Evolutionary conservation across 2,888 invertebrate genomes (phyloP), one percentile per base, ranked within the genome.

Genomic region (Drosophila mercatorum): DNA sequence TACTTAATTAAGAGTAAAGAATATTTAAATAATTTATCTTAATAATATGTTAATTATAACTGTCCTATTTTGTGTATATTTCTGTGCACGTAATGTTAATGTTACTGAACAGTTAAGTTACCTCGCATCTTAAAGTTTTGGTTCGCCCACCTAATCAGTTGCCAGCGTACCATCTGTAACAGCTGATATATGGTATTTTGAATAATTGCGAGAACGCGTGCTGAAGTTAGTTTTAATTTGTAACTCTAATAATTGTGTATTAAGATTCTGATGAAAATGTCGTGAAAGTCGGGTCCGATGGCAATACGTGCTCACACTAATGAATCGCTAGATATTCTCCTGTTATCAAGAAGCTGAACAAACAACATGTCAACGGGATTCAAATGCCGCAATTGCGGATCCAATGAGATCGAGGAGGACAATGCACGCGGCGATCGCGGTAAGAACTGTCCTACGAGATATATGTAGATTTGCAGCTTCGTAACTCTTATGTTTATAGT

Each of bases 341-440:
- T 34, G 40, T 43, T 52, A 44, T 4, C 4, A 22, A 34, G 14
- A 43, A 57, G 40, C 12, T 53, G 5, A 52, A 36, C 12, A 40
- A 47, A 10, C 17, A 66, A 38, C 64, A 89, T 90, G 87, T 91
- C 92, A 83, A 94, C 95, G 5, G 96, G 96, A n/a, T 94, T 95
- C 86, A 97, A 97, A 91, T 97, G 97, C 93, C 96, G 96, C 92
- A 96, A 96, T 89, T 97, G 97, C 92, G 97, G 97, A 14, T 96
- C 97, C 44, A 96, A 97, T 6, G 97, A 98, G 75, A 97, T 99
- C 72, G 99, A 99, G 93, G 97, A 96, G 71, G 99, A 99, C 93
- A 96, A 97, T 69, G 96, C 97, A 28, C 95, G 98, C 88, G 99
- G 99, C 41, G 98, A 99, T 94, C 78, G 84, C 38, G 83, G 75